Conservation (phyloP, 2,888 invertebrate species). For the Hemistola chrysoprasaria region DNA sequence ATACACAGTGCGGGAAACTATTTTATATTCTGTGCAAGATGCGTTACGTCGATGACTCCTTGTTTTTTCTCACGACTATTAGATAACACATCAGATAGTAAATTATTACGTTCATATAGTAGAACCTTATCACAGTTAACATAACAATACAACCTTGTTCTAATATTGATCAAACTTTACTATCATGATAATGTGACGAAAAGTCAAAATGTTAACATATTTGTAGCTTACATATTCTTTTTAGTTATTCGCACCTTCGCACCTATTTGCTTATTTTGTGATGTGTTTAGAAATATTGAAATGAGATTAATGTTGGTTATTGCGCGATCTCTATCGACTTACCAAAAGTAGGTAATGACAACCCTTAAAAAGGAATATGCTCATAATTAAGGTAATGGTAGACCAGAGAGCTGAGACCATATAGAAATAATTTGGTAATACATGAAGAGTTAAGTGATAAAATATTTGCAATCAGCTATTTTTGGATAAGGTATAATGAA, state of each 20-base stretch:
- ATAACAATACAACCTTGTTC: too few species aligned
- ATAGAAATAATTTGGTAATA: too few species aligned
- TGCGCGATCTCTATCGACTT: slow-evolving; percentile 23
- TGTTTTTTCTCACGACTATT: slow-evolving; percentile 53
- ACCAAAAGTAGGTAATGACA: slow-evolving; percentile 12
- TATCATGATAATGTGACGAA: slow-evolving; percentile 2
- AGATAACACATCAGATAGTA: slow-evolving; percentile 34
- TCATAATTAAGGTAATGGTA: too few species aligned
- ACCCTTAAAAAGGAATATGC: slow-evolving; percentile 7
- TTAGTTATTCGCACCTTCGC: slow-evolving; percentile 23
- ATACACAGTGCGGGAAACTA: slow-evolving; percentile 32
- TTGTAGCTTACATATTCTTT: slow-evolving; percentile 17
- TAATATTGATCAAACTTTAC: too few species aligned
- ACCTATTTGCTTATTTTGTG: slow-evolving; percentile 22
- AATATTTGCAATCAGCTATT: too few species aligned
- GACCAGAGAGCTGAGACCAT: too few species aligned
- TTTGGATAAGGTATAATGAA: too few species aligned
- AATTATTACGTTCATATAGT: neutral
- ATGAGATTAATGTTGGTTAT: slow-evolving; percentile 28
- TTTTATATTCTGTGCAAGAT: slow-evolving; percentile 21
- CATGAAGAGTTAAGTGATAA: too few species aligned
- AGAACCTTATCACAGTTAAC: neutral
- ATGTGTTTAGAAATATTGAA: slow-evolving; percentile 26
- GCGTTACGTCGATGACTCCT: slow-evolving; percentile 42
- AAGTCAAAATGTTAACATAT: neutral